Base-by-base conservation (phyloP, 2,888 invertebrate species). In the Tetragonisca angustula region DNA sequence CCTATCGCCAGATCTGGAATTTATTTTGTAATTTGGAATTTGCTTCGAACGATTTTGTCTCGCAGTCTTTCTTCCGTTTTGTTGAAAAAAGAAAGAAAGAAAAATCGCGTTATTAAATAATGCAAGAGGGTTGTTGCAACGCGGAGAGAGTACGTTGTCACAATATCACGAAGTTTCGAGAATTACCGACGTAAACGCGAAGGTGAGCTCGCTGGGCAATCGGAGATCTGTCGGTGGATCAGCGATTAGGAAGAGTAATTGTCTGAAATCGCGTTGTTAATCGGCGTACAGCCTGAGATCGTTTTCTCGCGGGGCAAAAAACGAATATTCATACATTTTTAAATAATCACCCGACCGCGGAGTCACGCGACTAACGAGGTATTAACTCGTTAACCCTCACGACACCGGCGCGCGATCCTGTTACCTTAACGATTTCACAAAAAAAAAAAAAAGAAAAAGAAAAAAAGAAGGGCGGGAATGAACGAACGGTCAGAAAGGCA, bases 321-420 rank as follows among this genome's bases (percentile, higher is more conserved):
- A 52, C 54, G 76, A 61, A 67, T 71, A 70, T 76, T 83, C 83
- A 75, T 82, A 65, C 68, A 77, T 84, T 84, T 84, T 84, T 74
- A 83, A 83, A 78, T 81, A 78, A 84, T 77, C 83, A 36, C 69
- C 54, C 24, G 62, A 76, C 49, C 68, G 15, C 69, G 74, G 21
- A 71, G 77, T 83, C 78, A 84, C 84, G 84, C 84, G 83, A 84
- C 78, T 67, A 76, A 84, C 78, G 65, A 65, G 65, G 76, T 73
- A 78, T 78, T 78, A 83, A 84, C 84, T 78, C 83, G 78, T 84
- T 74, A 84, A 83, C 72, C 84, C 84, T 77, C 83, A 56, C 83
- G 77, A 83, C 84, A 76, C 71, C 65, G 76, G n/a, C 13, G 59
- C 65, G 64, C 64, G 83, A 82, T 71, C 71, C 70, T 71, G 71